These are phyloP conservation scores for Cephus rjabovi DNA, from an alignment of 2,888 invertebrate species.

Conservation along the genomic window DNA sequence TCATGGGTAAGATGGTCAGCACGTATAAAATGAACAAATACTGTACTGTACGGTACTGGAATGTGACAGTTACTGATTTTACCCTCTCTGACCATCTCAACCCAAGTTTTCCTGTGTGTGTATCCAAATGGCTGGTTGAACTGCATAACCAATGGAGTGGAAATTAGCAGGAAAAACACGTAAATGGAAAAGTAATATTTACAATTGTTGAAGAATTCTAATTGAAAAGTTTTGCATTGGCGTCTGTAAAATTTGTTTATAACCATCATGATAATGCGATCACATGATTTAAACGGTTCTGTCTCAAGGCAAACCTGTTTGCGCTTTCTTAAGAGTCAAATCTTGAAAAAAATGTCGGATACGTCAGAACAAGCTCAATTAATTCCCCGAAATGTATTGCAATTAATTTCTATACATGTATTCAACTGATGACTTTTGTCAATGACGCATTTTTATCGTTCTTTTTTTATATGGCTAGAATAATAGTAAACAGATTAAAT, in stretches of 20 bases:
- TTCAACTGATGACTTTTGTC: neutral
- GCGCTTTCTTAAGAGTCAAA: no score
- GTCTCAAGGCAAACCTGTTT: neutral
- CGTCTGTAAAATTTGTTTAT: neutral
- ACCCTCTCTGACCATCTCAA: no score
- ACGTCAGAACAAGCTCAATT: neutral
- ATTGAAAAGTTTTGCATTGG: neutral
- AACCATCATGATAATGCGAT: neutral
- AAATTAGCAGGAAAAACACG: neutral
- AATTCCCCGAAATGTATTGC: neutral
- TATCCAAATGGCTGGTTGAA: neutral
- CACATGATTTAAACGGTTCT: neutral
- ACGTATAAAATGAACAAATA: no score
- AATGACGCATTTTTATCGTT: neutral
- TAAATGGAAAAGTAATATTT: no score
- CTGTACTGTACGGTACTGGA: no score
- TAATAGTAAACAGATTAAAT: neutral
- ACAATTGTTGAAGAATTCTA: neutral
- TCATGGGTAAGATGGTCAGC: no score
- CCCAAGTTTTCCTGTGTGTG: neutral
- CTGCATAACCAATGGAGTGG: neutral
- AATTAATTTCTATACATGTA: neutral
- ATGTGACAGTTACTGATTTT: no score
- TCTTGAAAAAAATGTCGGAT: neutral
- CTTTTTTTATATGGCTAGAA: neutral